These are phyloP conservation scores for Gorsachius magnificus DNA, from an alignment of 2,797 vertebrate genomes.

Conservation along the genomic window DNA sequence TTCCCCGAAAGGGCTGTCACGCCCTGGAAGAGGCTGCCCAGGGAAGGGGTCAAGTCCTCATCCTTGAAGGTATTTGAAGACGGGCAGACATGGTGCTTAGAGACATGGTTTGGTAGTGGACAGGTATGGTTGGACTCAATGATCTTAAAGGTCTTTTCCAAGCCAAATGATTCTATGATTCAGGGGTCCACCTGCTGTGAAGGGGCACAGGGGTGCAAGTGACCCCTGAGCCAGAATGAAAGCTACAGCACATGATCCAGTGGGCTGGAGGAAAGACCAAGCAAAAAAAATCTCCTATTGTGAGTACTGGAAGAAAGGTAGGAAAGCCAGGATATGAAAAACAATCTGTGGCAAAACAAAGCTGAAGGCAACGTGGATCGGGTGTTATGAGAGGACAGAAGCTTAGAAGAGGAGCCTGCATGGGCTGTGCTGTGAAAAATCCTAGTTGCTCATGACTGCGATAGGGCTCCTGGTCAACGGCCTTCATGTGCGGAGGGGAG, in stretches of 20 bases:
- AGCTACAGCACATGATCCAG: background rate
- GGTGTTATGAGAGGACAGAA: background rate
- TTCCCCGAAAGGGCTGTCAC: too few relatives aligned
- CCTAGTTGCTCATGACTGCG: background rate
- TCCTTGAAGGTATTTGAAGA: too few relatives aligned
- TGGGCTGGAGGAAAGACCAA: background rate
- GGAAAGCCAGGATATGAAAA: background rate
- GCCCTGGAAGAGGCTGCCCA: too few relatives aligned
- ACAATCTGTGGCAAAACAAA: background rate
- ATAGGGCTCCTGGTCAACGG: accelerated
- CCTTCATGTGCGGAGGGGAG: background rate
- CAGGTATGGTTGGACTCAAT: too few relatives aligned
- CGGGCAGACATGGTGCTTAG: too few relatives aligned
- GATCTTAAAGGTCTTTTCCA: too few relatives aligned
- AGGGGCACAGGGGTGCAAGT: too few relatives aligned
- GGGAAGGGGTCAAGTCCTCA: too few relatives aligned
- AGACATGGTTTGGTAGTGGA: too few relatives aligned
- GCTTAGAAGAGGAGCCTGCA: background rate
- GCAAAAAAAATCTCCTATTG: background rate
- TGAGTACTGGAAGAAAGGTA: background rate
- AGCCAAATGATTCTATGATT: too few relatives aligned
- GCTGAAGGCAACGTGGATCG: background rate
- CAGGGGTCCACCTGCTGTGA: background rate
- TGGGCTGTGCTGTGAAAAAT: background rate
- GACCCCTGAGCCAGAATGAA: background rate